Evolutionary conservation across 2,888 invertebrate genomes (phyloP).

Genomic region (Tholera decimalis): DNA sequence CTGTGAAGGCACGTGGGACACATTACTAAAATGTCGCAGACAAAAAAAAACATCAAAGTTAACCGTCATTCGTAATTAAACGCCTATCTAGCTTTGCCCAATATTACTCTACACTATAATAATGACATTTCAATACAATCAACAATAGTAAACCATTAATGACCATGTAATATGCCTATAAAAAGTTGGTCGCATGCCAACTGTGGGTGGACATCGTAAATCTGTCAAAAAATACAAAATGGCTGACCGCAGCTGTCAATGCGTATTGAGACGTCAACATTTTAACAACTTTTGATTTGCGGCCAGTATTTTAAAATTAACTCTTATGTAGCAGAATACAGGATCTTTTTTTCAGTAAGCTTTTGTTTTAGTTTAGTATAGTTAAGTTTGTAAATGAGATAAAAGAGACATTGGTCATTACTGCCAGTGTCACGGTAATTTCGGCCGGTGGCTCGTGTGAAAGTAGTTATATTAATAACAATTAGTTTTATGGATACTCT

Average conservation of each 20-base stretch:
- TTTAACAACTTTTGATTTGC: constrained; percentile 59
- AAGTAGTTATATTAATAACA: constrained; percentile 79
- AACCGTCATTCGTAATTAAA: constrained; percentile 42
- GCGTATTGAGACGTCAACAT: constrained; percentile 82
- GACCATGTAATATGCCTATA: constrained; percentile 74
- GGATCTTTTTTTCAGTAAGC: constrained; percentile 50
- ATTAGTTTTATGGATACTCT: constrained; percentile 87
- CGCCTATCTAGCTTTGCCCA: constrained; percentile 47
- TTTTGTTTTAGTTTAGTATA: constrained; percentile 1
- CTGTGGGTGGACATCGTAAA: constrained; percentile 81
- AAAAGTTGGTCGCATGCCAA: constrained; percentile 72
- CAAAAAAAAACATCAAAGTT: constrained; percentile 42
- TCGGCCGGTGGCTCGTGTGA: constrained; percentile 81
- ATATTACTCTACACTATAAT: constrained; percentile 43
- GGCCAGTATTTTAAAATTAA: background rate
- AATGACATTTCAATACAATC: constrained; percentile 62
- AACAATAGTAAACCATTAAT: constrained; percentile 72
- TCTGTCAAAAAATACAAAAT: constrained; percentile 79
- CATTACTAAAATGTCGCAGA: constrained; percentile 14
- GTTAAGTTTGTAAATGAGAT: constrained; percentile 59
- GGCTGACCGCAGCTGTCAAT: constrained; percentile 88
- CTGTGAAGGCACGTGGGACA: background rate
- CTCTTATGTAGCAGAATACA: constrained; percentile 32
- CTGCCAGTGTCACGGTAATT: constrained; percentile 78
- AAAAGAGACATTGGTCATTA: constrained; percentile 82